Base-by-base conservation (phyloP, 2,888 invertebrate genomes). In the Hedychridium roseum region DNA sequence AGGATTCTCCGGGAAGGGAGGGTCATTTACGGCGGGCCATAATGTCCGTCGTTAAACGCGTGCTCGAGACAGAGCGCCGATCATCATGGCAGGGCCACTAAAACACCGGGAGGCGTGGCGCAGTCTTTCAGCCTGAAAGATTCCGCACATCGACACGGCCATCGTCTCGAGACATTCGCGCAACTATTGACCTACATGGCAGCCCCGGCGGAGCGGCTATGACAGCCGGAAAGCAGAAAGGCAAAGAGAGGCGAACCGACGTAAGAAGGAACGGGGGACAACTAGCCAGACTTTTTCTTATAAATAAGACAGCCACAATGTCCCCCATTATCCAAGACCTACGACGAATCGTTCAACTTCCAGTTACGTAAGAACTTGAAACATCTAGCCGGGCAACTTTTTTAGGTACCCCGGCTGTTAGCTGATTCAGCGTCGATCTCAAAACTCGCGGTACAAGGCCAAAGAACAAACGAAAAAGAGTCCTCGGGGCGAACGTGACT, bases 131-230 rank as follows among this genome's bases (percentile, higher is more conserved):
- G 34, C 31, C 37, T 35, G 26, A 18, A 41, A 36, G 46, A 60
- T 60, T 56, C 51, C 48, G 39, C 45, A 44, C 36, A 44, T 40
- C 31, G 52, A 27, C 32, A 43, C 47, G 21, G 20, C 28, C 23
- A 31, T 31, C 20, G 49, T 45, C 35, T 47, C 43, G 49, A 58
- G 48, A 55, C 49, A 52, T 55, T 54, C 48, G 36, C 55, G 41
- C 47, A 57, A 44, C 57, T 45, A 60, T 58, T 55, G 60, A 63
- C 60, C 63, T 54, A 63, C 46, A 63, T 63, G 14, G 48, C 32
- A 27, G 34, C 43, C 39, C 28, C 16, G 28, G 35, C 28, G 7
- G 38, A 23, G 16, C 16, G 17, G 31, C 31, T 15, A 20, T 31
- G 20, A 18, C 2, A n/a, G 31, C 30, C 2, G n/a, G 21, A 27